Evolutionary conservation across 2,113 vertebrate species (phyloP).

Genomic region (Eulacestoma nigropectus): DNA sequence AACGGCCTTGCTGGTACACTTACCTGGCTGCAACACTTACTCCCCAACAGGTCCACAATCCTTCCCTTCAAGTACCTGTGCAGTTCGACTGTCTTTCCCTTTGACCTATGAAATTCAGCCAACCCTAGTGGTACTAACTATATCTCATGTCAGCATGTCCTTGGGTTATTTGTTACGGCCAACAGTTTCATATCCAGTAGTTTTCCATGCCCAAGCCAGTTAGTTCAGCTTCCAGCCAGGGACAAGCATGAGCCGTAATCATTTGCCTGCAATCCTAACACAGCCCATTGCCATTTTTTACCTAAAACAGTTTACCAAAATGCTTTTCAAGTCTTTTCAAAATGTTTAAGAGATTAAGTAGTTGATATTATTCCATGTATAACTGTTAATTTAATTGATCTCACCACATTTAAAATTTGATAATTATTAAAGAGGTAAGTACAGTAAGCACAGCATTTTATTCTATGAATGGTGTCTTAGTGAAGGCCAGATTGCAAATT

Average conservation of each 20-base stretch:
- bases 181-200: neutral
- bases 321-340: neutral
- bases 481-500: neutral
- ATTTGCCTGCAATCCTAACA: neutral
- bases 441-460: neutral
- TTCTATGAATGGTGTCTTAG: neutral
- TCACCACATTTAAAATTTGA: neutral
- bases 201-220: neutral
- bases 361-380: neutral
- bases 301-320: neutral
- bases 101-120: neutral
- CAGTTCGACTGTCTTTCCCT: neutral
- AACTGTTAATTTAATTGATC: neutral
- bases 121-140: neutral
- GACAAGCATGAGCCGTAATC: fast-evolving
- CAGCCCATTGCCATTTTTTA: neutral
- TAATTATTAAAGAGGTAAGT: neutral
- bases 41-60: neutral
- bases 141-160: neutral
- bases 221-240: neutral
- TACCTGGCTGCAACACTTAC: neutral
- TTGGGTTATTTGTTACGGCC: neutral
- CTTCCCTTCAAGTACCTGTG: neutral
- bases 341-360: neutral
- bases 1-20: neutral